A percentile compares a stretch with the other conserved stretches of the same genome.
These are phyloP conservation scores for Adineta ricciae DNA, from an alignment of 2,888 invertebrate genomes.

Conservation along the genomic window DNA sequence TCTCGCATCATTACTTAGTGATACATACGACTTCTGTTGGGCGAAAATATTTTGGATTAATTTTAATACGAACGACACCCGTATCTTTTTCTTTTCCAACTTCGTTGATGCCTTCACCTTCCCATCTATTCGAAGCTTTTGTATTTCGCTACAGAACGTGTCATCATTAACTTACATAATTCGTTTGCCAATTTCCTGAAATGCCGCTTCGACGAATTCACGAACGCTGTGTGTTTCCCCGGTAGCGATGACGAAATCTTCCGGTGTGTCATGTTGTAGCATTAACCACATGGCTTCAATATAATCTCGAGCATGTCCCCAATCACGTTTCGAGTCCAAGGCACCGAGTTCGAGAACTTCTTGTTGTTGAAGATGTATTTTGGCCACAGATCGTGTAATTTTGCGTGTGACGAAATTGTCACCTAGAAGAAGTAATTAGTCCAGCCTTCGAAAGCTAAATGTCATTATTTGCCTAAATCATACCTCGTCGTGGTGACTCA, in stretches of 20 bases:
- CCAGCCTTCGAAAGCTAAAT: no score
- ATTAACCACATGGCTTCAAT: slow-evolving; percentile 99
- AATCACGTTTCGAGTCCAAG: slow-evolving; percentile 85
- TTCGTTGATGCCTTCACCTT: slow-evolving; percentile 72
- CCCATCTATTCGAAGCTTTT: slow-evolving; percentile 58
- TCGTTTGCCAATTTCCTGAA: slow-evolving; percentile 66
- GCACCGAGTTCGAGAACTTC: slow-evolving; percentile 80
- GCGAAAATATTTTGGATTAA: slow-evolving; percentile 86
- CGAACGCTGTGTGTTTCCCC: slow-evolving; percentile 66
- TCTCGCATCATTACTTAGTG: not conserved
- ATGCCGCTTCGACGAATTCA: slow-evolving; percentile 86
- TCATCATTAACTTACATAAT: slow-evolving; percentile 51
- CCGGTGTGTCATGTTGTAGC: slow-evolving; percentile 78
- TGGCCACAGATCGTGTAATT: slow-evolving; percentile 90
- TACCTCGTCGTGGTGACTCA: slow-evolving; percentile 49
- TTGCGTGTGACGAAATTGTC: slow-evolving; percentile 98
- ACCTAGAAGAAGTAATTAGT: not conserved
- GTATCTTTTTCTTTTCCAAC: slow-evolving; percentile 65
- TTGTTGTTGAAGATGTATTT: slow-evolving; percentile 77
- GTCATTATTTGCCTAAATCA: no score
- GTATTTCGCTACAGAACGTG: not conserved
- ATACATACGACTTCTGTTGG: slow-evolving; percentile 76
- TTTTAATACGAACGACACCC: slow-evolving; percentile 66
- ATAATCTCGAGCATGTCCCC: slow-evolving; percentile 81
- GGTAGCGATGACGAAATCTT: slow-evolving; percentile 94